Percentiles rank a stretch among this genome's conserved stretches.
Conservation (phyloP, 2,113 vertebrate species). For the Otis tarda region DNA sequence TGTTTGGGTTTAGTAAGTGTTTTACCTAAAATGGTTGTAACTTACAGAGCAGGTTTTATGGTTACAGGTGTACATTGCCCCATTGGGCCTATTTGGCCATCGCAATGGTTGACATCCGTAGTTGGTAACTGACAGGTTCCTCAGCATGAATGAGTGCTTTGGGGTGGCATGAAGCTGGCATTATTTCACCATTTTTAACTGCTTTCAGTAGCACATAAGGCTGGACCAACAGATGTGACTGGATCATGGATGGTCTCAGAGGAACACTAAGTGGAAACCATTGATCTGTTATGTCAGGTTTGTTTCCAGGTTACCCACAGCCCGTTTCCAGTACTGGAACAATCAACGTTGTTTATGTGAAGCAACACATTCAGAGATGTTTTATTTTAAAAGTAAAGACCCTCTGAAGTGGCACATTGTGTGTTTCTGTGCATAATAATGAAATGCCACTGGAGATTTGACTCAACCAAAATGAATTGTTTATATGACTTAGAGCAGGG, state of each 20-base stretch:
- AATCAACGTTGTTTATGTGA: not conserved
- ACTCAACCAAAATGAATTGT: not conserved
- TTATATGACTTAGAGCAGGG: not conserved
- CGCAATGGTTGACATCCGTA: fast-evolving
- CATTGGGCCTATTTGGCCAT: not conserved
- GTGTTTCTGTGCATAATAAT: not conserved
- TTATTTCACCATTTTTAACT: not conserved
- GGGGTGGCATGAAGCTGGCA: not conserved
- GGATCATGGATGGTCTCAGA: not conserved
- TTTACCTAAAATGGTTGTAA: not conserved
- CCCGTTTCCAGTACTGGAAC: not conserved
- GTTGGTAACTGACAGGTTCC: not conserved
- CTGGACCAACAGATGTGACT: not conserved
- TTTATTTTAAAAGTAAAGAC: not conserved
- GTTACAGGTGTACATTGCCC: not conserved
- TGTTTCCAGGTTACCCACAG: not conserved
- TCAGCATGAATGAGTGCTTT: not conserved
- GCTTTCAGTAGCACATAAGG: not conserved
- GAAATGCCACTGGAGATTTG: not conserved
- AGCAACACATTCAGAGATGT: not conserved
- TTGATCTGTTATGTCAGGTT: not conserved
- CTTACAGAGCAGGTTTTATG: not conserved
- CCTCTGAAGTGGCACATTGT: not conserved
- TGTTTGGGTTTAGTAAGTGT: not conserved
- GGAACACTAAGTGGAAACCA: not conserved